phyloP scores from a whole-genome alignment of 2,888 invertebrate genomes.

The Drosophila mimica region DNA sequence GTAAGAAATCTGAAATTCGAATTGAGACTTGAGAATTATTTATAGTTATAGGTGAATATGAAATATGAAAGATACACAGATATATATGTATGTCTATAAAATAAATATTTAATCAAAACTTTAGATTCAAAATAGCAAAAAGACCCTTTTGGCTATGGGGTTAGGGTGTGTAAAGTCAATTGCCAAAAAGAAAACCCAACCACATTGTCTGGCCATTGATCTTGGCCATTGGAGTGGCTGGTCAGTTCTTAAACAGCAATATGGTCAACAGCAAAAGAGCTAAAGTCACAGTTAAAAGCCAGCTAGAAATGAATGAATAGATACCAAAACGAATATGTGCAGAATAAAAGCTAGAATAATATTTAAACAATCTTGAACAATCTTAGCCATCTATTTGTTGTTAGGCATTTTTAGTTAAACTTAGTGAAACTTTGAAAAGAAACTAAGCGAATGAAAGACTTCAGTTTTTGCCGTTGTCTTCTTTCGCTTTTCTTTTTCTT shows the following conservation, averaged over 20 bases:
- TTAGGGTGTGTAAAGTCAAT: conserved; percentile 2
- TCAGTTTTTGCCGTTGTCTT: conserved; percentile 20
- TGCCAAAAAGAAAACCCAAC: conserved; percentile 28
- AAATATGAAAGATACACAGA: not conserved
- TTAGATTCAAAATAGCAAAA: not conserved
- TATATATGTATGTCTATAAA: not conserved
- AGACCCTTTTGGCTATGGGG: not conserved
- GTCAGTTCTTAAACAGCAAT: not conserved
- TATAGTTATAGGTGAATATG: not conserved
- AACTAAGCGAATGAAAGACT: conserved; percentile 23
- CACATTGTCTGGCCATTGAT: conserved; percentile 70
- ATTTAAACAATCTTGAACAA: not conserved
- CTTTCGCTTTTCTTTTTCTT: conserved; percentile 26
- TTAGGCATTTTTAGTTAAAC: conserved; percentile 6
- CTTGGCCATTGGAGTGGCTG: conserved; percentile 61
- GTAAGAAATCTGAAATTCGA: not conserved
- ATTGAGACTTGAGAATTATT: not conserved
- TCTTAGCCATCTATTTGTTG: not conserved
- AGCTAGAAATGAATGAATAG: conserved; percentile 17
- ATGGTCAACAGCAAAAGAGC: conserved; percentile 8
- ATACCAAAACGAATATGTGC: not conserved
- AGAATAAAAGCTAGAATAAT: conserved; percentile 8
- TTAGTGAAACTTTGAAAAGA: conserved; percentile 56
- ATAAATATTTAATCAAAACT: not conserved
- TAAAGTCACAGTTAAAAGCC: conserved; percentile 41